Evolutionary conservation across 1,140 invertebrate genomes (phyloP), one percentile per base, ranked within the genome.

Genomic region (Eufriesea mexicana): DNA sequence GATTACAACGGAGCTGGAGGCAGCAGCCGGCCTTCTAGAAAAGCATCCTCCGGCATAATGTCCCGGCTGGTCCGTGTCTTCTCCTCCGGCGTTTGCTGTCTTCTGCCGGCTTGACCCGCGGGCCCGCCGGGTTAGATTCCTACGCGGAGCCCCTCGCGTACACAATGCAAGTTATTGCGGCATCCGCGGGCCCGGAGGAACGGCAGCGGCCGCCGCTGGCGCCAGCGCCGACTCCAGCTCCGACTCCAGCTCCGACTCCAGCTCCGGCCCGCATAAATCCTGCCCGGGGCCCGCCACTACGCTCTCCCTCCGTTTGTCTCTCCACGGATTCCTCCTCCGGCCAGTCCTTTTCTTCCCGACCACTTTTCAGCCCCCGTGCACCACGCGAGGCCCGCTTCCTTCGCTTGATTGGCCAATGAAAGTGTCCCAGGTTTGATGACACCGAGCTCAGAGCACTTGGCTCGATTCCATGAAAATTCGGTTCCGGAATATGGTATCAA

Each of bases 91-190:
- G 77, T 88, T 85, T 54, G 76, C 80, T 85, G 79, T 85, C 83
- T 87, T 73, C 86, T 79, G 79, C 78, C 74, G 75, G 57, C 78
- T 88, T 92, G 91, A 92, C 91, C 91, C 85, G 83, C 89, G 86
- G 88, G 90, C 90, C 91, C 91, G 91, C 91, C 90, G 91, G 91
- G 91, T 92, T 92, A 92, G 91, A 91, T 91, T 91, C 91, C 90
- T 91, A 86, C 89, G 88, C 85, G 84, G 88, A 87, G 84, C 66
- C 85, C 84, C 73, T 88, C 81, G 82, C 85, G 90, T 91, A 92
- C 90, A 92, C 91, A 92, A 92, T 92, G 91, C 91, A 87, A 92
- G 91, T 92, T 92, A 92, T 92, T 92, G 90, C 90, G 83, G 89
- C 91, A 90, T 87, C 87, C 75, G 87, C 86, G 79, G 66, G 83